Conservation (phyloP, 2,888 invertebrate species). For the Tinea pellionella region DNA sequence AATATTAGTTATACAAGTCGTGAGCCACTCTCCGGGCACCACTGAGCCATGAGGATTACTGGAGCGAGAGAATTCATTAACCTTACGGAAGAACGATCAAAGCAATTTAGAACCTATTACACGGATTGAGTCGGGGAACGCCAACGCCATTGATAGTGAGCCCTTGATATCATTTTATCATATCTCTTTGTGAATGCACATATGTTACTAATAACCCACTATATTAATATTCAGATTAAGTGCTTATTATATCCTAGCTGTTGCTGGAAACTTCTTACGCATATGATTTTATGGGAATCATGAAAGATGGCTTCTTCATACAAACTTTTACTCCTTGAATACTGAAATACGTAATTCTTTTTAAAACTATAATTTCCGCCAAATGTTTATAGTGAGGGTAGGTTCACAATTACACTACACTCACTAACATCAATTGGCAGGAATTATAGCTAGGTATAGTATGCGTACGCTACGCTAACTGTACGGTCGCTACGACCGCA, state of each 20-base stretch:
- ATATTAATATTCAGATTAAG: not conserved
- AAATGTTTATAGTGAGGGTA: no score
- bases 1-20: slow-evolving; percentile 27
- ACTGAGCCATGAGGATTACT: slow-evolving; percentile 36
- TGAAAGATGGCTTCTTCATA: no score
- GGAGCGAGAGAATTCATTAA: slow-evolving; percentile 60
- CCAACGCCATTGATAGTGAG: slow-evolving; percentile 6
- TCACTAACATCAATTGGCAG: no score
- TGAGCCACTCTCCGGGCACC: slow-evolving; percentile 8
- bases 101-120: slow-evolving; percentile 55
- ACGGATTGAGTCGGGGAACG: slow-evolving; percentile 28
- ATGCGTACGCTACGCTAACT: no score
- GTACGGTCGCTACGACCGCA: no score
- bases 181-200: slow-evolving; percentile 7
- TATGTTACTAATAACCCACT: not conserved
- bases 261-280: no score
- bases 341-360: no score
- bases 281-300: no score
- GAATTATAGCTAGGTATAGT: no score
- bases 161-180: slow-evolving; percentile 5
- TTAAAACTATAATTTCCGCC: no score
- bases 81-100: slow-evolving; percentile 65
- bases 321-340: no score
- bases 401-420: no score
- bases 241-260: not conserved